Evolutionary conservation across 2,888 invertebrate genomes (phyloP), one percentile per base, ranked within the genome.

Genomic region (Antitype chi): DNA sequence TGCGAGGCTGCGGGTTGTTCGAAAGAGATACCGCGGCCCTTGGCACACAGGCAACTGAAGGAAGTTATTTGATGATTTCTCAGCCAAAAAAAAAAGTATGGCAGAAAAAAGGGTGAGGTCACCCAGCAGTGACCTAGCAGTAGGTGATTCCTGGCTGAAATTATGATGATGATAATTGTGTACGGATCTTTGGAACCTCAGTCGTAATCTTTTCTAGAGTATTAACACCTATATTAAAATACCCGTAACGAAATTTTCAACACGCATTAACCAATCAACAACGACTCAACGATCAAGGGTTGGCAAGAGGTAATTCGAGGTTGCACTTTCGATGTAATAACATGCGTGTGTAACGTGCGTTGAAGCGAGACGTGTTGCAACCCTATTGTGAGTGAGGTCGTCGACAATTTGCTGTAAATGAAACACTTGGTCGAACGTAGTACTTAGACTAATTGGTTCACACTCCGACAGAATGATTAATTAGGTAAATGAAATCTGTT

Each of bases 261-360:
- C 74, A 78, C 5, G 47, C 63, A 68, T 78, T 85, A 77, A 73
- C 79, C 77, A 86, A 84, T 85, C 78, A 86, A 55, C 28, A 25
- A 23, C 69, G 70, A 75, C 70, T 87, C 77, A 82, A 80, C 84
- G 85, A 86, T 82, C 87, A 88, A 91, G 90, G 91, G 90, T 89
- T 91, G 87, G 81, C 90, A 87, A 86, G 87, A 87, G 81, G 87
- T 90, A 91, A 88, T 79, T 88, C 89, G 89, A 90, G 91, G 91
- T 89, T 91, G 82, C 89, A 91, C 95, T 95, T 95, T 96, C 95
- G 84, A 92, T 84, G 84, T 92, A 94, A 92, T 91, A 85, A 87
- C 78, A 85, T 89, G 88, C 85, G 89, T 85, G 82, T 89, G 89
- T 88, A 87, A 87, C 70, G 87, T 83, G 74, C 84, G 84, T 79